Conservation (phyloP, 2,113 vertebrate genomes). For the Henicopernis longicauda region DNA sequence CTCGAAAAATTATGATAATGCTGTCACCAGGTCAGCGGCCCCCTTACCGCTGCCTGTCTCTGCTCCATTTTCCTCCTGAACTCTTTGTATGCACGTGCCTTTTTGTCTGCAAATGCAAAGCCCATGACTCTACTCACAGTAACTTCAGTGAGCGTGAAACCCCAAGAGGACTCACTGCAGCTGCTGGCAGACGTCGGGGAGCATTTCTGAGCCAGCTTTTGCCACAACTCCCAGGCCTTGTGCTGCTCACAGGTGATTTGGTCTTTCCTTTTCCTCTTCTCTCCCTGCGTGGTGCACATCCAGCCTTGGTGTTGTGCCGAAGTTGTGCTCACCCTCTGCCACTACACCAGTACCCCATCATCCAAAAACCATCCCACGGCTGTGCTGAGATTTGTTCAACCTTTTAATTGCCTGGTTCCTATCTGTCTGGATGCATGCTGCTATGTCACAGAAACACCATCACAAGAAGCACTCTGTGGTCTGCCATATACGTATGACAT, state of each 20-base stretch:
- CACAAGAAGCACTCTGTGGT: not conserved
- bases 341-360: not conserved
- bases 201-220: not conserved
- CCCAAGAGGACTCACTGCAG: not conserved
- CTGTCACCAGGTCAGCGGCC: not conserved
- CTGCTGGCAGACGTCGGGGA: not conserved
- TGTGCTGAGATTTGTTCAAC: not conserved
- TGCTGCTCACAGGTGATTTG: not conserved
- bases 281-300: not conserved
- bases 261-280: not conserved
- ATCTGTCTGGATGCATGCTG: not conserved
- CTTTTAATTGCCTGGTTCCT: not conserved
- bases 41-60: not conserved
- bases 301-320: fast-evolving
- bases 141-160: not conserved
- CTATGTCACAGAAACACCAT: not conserved
- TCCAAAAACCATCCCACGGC: not conserved
- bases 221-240: fast-evolving
- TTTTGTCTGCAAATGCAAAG: not conserved
- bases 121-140: fast-evolving
- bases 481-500: not conserved
- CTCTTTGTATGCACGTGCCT: not conserved
- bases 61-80: not conserved
- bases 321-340: not conserved
- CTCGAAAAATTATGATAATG: not conserved